Evolutionary conservation across 2,888 invertebrate genomes (phyloP).

Genomic region (Drosophila eohydei): DNA sequence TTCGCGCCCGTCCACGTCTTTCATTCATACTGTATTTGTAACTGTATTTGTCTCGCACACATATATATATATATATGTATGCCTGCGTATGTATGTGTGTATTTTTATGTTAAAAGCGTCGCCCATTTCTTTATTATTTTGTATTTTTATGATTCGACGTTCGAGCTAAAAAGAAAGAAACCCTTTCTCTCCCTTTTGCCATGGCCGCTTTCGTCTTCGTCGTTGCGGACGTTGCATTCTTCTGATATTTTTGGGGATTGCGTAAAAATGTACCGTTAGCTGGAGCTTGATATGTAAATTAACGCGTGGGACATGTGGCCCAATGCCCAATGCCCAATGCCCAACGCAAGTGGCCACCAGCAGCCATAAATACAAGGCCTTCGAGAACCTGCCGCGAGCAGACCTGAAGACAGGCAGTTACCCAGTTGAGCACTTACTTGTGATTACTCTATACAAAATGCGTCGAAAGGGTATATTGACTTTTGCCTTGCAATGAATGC

Average conservation of each 20-base stretch:
- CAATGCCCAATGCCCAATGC: slow-evolving; percentile 46
- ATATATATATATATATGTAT: neutral
- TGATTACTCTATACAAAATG: neutral
- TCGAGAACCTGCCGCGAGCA: slow-evolving; percentile 50
- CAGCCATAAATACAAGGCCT: slow-evolving; percentile 38
- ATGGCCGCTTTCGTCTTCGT: slow-evolving; percentile 32
- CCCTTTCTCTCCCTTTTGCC: slow-evolving; percentile 58
- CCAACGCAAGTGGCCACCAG: slow-evolving; percentile 4
- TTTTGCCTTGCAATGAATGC: neutral
- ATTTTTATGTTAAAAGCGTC: slow-evolving; percentile 75
- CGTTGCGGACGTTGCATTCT: slow-evolving; percentile 54
- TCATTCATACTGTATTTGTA: slow-evolving; percentile 46
- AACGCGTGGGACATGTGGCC: slow-evolving; percentile 75
- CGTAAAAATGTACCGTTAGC: slow-evolving; percentile 73
- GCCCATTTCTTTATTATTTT: slow-evolving; percentile 63
- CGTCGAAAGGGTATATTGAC: neutral
- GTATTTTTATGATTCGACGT: slow-evolving; percentile 60
- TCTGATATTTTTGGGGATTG: slow-evolving; percentile 61
- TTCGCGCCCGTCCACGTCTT: slow-evolving; percentile 41
- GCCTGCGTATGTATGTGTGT: slow-evolving; percentile 4
- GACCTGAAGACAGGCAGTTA: slow-evolving; percentile 12
- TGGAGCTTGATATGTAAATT: slow-evolving; percentile 68
- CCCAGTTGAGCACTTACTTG: slow-evolving; percentile 27
- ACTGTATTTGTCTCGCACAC: slow-evolving; percentile 19
- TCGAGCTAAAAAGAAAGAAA: slow-evolving; percentile 61